Evolutionary conservation across 1,140 invertebrate species (phyloP), one percentile per base, ranked within the genome.

Genomic region (Drosophila persimilis): DNA sequence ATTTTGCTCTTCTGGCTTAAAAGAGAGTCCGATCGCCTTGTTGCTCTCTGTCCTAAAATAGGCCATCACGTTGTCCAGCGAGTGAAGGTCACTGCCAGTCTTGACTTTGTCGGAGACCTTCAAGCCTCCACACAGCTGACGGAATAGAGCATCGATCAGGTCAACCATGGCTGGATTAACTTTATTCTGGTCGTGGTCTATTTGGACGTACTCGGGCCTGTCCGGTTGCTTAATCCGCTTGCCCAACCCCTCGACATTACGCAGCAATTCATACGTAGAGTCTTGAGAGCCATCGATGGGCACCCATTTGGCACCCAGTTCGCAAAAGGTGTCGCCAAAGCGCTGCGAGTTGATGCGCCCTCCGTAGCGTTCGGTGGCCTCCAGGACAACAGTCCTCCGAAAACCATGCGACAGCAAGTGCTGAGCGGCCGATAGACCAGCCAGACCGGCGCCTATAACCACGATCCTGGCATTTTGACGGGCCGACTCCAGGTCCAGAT

Each of bases 341-440:
- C 94, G 95, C 76, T 95, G 95, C 0, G 95, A 95, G 89, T 95
- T 95, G 17, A 96, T 95, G 66, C 95, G 92, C 53, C 95, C 95
- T 39, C 95, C 95, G 80, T 92, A 96, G 93, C 95, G 94, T 80
- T 96, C 94, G 41, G 95, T 95, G 9, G 95, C 95, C 92, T 96
- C 95, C 20, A 96, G 89, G 44, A 96, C 91, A 0, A 93, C 93
- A 61, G 96, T 94, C 88, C 95, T 94, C 39, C 92, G 93, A 26
- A 96, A 92, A 8, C 95, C 95, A 85, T 95, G 94, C 73, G 95
- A 93, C 1, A 93, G 90, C 8, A 96, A 92, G 57, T 95, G 92
- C 80, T 95, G 94, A 2, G 95, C 95, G 1, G 95, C 95, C 0
- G 95, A 95, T 2, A 96, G 90, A 2, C 95, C 95, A 0, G 95